Evolutionary conservation across 1,140 invertebrate species (phyloP), one percentile per base, ranked within the genome.

Genomic region (Micrasema minimum): DNA sequence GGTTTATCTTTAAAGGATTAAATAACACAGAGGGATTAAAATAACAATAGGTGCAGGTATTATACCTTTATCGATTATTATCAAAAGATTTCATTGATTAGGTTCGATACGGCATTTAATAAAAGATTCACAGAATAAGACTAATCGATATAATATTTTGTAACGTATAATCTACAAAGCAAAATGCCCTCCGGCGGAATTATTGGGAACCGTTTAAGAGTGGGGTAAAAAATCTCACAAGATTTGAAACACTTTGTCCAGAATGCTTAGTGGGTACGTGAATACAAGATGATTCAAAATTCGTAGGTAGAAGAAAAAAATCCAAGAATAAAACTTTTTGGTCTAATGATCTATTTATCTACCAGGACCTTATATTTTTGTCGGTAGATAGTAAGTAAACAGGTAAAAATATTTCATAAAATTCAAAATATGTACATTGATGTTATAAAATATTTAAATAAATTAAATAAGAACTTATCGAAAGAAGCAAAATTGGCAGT

Each of bases 101-200:
- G 31, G 62, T 51, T 20, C 14, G 48, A 50, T 31, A 53, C 37
- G 43, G 66, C 50, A 11, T 46, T 20, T 46, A 9, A 55, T 55
- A 68, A 41, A 57, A 48, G 41, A 46, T 22, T 31, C 57, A 69
- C 53, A 46, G 48, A 69, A 72, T 35, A 75, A 71, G 73, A 75
- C 73, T 59, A 71, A 75, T 75, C 66, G 73, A 53, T 67, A 26
- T 61, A 57, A 69, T 69, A 45, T 67, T 50, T 71, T n/a, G 41
- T 18, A 51, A 57, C 41, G 46, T 69, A 66, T 57, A 75, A 75
- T 62, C 43, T 67, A 31, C 65, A 41, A 65, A 75, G 64, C 73
- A 50, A 62, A 65, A 71, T 50, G 20, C 66, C 72, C 73, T 61
- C 69, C 46, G 57, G 69, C 69, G 20, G 26, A 59, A 55, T 57